Evolutionary conservation across 1,140 invertebrate species (phyloP).

Genomic region (Plectrocnemia conspersa): DNA sequence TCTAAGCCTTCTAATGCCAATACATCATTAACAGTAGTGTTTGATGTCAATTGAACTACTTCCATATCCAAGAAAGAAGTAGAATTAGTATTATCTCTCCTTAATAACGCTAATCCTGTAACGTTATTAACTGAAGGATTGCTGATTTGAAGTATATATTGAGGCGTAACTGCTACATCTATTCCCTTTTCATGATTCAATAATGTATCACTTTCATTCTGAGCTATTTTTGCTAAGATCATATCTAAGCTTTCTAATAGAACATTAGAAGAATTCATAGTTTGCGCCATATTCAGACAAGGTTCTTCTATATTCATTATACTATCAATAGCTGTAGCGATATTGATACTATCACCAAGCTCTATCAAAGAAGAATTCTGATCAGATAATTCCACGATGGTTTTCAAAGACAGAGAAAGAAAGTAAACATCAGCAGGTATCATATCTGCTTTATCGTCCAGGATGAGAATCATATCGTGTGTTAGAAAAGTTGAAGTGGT

Average conservation of each 20-base stretch:
- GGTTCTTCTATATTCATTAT: constrained; percentile 44
- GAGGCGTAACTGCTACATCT: constrained; percentile 43
- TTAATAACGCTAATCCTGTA: constrained; percentile 53
- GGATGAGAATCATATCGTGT: constrained; percentile 39
- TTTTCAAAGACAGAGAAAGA: constrained; percentile 49
- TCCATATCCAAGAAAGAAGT: constrained; percentile 45
- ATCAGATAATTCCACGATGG: constrained; percentile 39
- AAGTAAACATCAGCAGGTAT: constrained; percentile 53
- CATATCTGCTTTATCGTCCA: constrained; percentile 41
- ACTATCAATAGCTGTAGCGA: constrained; percentile 49
- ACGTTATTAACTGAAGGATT: constrained; percentile 52
- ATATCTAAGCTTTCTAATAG: constrained; percentile 50
- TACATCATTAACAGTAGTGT: constrained; percentile 46
- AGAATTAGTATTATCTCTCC: constrained; percentile 32
- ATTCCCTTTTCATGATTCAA: constrained; percentile 33
- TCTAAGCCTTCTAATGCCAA: constrained; percentile 48
- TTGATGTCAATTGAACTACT: constrained; percentile 45
- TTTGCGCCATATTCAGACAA: constrained; percentile 46
- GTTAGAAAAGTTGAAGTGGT: constrained; percentile 42
- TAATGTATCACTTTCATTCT: constrained; percentile 36
- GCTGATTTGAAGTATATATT: constrained; percentile 50
- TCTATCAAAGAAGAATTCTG: constrained; percentile 40
- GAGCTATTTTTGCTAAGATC: constrained; percentile 41
- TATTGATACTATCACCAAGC: constrained; percentile 45
- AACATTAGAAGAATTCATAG: constrained; percentile 53